Evolutionary conservation across 2,888 invertebrate species (phyloP).

Genomic region (Panzeria rudis): DNA sequence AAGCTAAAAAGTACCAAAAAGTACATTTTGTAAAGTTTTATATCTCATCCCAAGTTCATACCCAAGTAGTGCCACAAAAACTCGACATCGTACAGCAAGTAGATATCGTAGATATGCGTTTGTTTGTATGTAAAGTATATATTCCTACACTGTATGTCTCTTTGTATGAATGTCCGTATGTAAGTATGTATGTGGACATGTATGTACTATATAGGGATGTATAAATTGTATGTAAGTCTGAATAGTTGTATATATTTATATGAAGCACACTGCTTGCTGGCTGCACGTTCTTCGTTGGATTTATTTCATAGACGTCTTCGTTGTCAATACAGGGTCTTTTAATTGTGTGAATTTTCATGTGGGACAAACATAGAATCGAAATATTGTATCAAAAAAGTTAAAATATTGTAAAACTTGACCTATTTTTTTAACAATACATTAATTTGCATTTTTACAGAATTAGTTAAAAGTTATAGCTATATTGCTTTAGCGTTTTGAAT

Average conservation of each 20-base stretch:
- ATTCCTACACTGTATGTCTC: constrained; percentile 16
- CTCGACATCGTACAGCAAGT: constrained; percentile 69
- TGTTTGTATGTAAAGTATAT: constrained; percentile 48
- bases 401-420: constrained; percentile 43
- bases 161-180: constrained; percentile 12
- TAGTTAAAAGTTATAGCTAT: no score
- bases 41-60: constrained; percentile 16
- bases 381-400: constrained; percentile 9
- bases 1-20: constrained; percentile 23
- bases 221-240: constrained; percentile 35
- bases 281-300: constrained; percentile 73
- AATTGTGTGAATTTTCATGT: constrained; percentile 40
- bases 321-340: constrained; percentile 68
- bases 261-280: constrained; percentile 67
- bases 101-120: constrained; percentile 68
- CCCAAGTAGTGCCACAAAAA: constrained; percentile 66
- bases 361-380: constrained; percentile 17
- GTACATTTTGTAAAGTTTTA: background rate
- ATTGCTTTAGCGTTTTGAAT: no score
- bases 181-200: constrained; percentile 6
- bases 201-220: constrained; percentile 36
- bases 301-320: constrained; percentile 70
- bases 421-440: background rate
- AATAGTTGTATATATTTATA: constrained; percentile 35
- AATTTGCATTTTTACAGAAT: no score